phyloP scores from a whole-genome alignment of 2,888 invertebrate genomes.

The Gryllus longicercus region DNA sequence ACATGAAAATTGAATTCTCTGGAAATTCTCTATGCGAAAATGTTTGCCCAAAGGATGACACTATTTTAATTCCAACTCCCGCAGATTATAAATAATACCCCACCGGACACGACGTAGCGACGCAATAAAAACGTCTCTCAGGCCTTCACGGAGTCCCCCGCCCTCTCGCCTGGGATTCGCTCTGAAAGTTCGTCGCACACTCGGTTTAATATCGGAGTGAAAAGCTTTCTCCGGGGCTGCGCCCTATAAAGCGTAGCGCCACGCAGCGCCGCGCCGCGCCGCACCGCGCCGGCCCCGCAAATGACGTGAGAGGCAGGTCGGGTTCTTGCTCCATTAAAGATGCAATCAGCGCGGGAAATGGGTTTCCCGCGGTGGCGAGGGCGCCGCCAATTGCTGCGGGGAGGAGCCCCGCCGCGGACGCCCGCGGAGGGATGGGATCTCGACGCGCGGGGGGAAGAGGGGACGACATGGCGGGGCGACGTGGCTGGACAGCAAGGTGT shows the following conservation, averaged over 20 bases:
- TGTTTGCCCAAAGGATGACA: no score
- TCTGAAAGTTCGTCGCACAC: neutral
- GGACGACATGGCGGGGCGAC: no score
- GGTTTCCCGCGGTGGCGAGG: neutral
- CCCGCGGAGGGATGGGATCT: no score
- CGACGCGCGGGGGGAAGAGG: no score
- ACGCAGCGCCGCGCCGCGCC: neutral
- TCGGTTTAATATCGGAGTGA: neutral
- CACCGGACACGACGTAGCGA: neutral
- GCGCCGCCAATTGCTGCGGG: neutral
- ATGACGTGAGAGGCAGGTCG: slow-evolving; percentile 6
- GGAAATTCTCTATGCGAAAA: no score
- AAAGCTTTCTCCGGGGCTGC: neutral
- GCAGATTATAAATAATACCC: neutral
- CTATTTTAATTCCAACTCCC: no score
- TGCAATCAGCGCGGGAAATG: slow-evolving; percentile 6
- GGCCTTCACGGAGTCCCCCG: neutral
- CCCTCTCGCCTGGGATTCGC: neutral
- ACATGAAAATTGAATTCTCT: no score
- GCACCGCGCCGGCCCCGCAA: neutral
- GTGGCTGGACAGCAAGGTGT: no score
- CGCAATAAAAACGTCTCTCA: neutral
- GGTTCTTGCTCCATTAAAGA: slow-evolving; percentile 11
- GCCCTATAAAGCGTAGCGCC: neutral
- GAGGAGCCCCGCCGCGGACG: neutral